These are phyloP conservation scores for Maccullochella peelii DNA, from an alignment of 2,113 vertebrate species.

Conservation along the genomic window DNA sequence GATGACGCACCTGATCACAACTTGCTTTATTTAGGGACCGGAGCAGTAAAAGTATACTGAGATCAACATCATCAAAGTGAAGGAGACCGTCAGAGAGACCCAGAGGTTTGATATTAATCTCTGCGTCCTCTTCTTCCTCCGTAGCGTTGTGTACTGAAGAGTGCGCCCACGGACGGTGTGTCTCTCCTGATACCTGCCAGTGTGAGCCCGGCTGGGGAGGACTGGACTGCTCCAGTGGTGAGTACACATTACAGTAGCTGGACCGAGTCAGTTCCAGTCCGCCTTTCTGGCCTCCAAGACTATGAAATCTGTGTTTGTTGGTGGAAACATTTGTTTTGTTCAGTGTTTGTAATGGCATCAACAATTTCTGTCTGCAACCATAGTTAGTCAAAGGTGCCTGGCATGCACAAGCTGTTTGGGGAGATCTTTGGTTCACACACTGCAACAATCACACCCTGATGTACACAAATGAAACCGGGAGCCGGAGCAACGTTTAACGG, in stretches of 20 bases:
- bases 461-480: not conserved
- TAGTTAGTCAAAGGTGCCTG: not conserved
- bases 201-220: constrained; percentile 96
- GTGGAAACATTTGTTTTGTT: not conserved
- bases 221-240: constrained; percentile 93
- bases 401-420: not conserved
- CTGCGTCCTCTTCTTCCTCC: constrained; percentile 11
- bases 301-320: not conserved
- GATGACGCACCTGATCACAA: not conserved
- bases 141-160: constrained; percentile 92
- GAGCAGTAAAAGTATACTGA: not conserved
- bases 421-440: not conserved
- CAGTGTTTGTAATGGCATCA: not conserved
- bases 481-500: not conserved
- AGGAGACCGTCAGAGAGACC: not conserved
- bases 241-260: constrained; percentile 58
- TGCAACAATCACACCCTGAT: not conserved
- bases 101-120: not conserved
- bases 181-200: constrained; percentile 94
- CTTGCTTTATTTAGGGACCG: not conserved
- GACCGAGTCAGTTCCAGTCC: not conserved
- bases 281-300: not conserved
- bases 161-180: constrained; percentile 91
- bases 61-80: not conserved
- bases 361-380: not conserved